Percentiles rank a stretch among this genome's conserved stretches.
Conservation (phyloP, 2,888 invertebrate species). For the Campoplex capitator region DNA sequence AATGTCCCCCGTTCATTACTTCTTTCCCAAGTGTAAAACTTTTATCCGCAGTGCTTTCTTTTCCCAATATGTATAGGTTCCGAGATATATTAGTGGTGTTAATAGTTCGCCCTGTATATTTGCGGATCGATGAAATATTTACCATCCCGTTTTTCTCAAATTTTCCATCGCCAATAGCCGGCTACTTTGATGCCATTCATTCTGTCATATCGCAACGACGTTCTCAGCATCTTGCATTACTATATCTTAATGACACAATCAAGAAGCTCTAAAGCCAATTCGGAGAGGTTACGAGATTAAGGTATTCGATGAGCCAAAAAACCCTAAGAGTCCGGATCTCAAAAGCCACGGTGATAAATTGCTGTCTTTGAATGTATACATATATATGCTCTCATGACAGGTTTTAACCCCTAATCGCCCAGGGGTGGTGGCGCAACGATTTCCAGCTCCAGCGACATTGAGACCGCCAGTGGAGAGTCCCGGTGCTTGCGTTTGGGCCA, state of each 20-base stretch:
- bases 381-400: conserved; percentile 68
- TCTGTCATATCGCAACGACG: neutral
- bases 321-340: conserved; percentile 11
- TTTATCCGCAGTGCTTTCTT: neutral
- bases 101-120: neutral
- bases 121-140: neutral
- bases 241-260: conserved; percentile 45
- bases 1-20: neutral
- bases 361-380: conserved; percentile 27
- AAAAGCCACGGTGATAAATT: conserved; percentile 44
- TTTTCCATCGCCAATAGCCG: neutral
- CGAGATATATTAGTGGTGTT: neutral
- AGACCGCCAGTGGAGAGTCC: conserved; percentile 84
- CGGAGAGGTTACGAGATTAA: neutral
- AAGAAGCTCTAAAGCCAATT: conserved; percentile 33
- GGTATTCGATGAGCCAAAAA: conserved; percentile 25
- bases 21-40: neutral
- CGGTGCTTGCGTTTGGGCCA: conserved; percentile 90
- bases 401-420: conserved; percentile 75
- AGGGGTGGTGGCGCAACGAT: conserved; percentile 74
- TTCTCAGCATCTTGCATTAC: conserved; percentile 17
- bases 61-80: neutral
- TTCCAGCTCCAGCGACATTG: conserved; percentile 84
- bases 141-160: neutral
- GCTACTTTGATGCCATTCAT: conserved; percentile 1